A percentile compares a stretch with the other conserved stretches of the same genome.
Evolutionary conservation across 2,113 vertebrate genomes (phyloP).

Genomic region (Tragelaphus imberbis): DNA sequence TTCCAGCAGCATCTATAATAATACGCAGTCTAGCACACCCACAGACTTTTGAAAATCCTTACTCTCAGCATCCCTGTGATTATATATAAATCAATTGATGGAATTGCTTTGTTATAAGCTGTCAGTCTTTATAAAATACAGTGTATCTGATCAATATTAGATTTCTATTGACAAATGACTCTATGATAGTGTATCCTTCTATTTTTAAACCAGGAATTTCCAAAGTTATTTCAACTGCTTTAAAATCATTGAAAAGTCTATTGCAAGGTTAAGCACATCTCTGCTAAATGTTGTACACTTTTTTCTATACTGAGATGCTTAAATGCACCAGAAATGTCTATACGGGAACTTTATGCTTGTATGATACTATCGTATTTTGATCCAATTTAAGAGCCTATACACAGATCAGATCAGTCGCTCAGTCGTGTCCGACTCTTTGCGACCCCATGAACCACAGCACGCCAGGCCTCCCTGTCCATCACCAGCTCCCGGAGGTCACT

Average conservation of each 20-base stretch:
- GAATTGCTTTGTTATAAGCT: conserved; percentile 5
- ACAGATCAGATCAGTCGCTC: not conserved
- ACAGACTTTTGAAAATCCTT: not conserved
- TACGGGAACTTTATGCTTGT: not conserved
- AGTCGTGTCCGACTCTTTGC: no score
- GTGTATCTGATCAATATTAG: not conserved
- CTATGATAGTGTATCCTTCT: not conserved
- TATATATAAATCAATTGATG: conserved; percentile 41
- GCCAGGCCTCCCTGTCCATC: no score
- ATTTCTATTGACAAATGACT: conserved; percentile 2
- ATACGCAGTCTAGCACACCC: not conserved
- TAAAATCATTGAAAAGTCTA: not conserved
- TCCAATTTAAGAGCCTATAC: not conserved
- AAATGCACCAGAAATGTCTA: not conserved
- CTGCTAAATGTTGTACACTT: not conserved
- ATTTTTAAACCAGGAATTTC: not conserved
- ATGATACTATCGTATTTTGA: not conserved
- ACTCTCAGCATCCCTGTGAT: not conserved
- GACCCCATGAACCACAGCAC: no score
- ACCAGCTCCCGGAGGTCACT: no score
- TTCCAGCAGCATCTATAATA: not conserved
- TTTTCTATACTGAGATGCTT: not conserved
- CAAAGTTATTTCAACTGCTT: not conserved
- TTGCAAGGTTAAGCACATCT: not conserved
- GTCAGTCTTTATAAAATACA: conserved; percentile 13